Base-by-base conservation (phyloP, 2,888 invertebrate species). In the Himalopsyche anomala region DNA sequence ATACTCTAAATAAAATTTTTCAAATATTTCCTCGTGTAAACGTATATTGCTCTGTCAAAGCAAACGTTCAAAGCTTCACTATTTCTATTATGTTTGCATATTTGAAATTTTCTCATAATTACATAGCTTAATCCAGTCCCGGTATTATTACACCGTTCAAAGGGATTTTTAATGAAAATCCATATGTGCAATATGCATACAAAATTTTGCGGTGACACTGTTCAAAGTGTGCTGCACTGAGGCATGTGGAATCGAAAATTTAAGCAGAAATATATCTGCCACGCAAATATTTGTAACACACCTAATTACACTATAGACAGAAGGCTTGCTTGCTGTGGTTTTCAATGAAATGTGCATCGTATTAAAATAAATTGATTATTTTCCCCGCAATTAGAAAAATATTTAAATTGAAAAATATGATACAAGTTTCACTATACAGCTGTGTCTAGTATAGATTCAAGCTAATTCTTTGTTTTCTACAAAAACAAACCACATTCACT, bases 281-380 rank as follows among this genome's bases (percentile, higher is more conserved):
- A 82, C 85, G 85, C 87, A 87, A 87, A 87, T 87, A 87, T 87
- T 86, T 86, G 85, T 83, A 87, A 86, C 86, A 86, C 86, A 87
- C 86, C 85, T 85, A 86, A 87, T 87, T 86, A 86, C 81, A 81
- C 79, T 62, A 84, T 84, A 86, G 82, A 84, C 83, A 82, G 86
- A 86, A 86, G 86, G 84, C 86, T 87, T 84, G 87, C 79, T 54
- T 80, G 69, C 62, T 86, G 85, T 80, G 87, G 82, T 83, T 79
- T 82, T 51, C 28, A 55, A 45, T 17, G 19, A 15, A 81, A 15
- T 36, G n/a, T 8, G 9, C 42, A 81, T 42, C 0, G 0, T 4
- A 51, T 51, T 15, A 15, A 51, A 51, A 51, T 51, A 51, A 15
- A 51, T 15, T 42, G 42, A 28, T 28, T 1, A 28, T 28, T 28